Base-by-base conservation (phyloP, 2,888 invertebrate genomes). In the Deladenus siricidicola region DNA sequence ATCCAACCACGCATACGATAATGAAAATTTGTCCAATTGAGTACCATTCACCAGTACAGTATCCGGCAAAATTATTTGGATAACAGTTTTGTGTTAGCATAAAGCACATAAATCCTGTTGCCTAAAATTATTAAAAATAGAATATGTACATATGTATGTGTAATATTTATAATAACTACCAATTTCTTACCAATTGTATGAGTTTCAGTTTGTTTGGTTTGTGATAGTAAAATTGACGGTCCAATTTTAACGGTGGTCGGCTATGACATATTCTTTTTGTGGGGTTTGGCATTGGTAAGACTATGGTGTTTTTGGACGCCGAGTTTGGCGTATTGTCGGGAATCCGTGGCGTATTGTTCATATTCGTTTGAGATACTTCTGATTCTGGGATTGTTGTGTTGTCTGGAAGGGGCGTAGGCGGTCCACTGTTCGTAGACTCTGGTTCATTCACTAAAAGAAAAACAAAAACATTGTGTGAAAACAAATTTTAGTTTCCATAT, bases 1-100 rank as follows among this genome's bases (percentile, higher is more conserved):
- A 73, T 1, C 64, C 66, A 56, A 72, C 70, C 44, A 73, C 67
- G 49, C 73, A 73, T 28, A 72, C 62, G 29, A 69, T 61, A 43
- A 68, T 67, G 59, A 73, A 73, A 39, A 73, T 58, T 60, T 73
- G 73, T 23, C 61, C 53, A 26, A 70, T 67, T 24, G 65, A 61
- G 63, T 65, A 64, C 30, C 69, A 47, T 8, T 52, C 47, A 26
- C 50, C 29, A 23, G 49, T 29, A 19, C 65, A 64, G 23, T 30
- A 54, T n/a, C 45, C 34, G 1, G 29, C 39, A 26, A 44, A 49
- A 19, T 56, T 42, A 50, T 72, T 72, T 0, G 72, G 72, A 45
- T 63, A 72, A 62, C 72, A 72, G 48, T 63, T 65, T 28, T 61
- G 57, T 57, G 70, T 72, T 24, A 67, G 30, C 47, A 67, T 48